Conservation (phyloP, 2,888 invertebrate genomes). For the Drosophila incognita region DNA sequence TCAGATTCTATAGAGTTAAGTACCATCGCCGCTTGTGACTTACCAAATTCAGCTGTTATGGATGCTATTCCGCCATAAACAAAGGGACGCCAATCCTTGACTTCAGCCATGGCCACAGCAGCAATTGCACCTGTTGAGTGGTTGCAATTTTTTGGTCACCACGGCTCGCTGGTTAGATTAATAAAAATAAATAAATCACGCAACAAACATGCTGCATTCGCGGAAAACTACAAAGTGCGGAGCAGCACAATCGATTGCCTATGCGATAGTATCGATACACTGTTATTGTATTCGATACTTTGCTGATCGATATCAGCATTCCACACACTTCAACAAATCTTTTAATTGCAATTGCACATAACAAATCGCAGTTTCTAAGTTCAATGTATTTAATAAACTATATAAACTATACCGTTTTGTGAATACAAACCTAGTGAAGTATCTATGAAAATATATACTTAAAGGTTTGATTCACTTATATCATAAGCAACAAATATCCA, state of each 20-base stretch:
- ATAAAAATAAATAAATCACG: slow-evolving; percentile 45
- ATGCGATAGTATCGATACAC: slow-evolving; percentile 26
- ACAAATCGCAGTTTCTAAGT: not conserved
- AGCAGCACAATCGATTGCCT: slow-evolving; percentile 10
- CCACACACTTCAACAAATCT: slow-evolving; percentile 30
- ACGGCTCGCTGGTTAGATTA: slow-evolving; percentile 9
- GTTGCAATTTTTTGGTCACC: slow-evolving; percentile 18
- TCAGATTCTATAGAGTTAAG: slow-evolving; percentile 34
- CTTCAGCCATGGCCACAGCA: slow-evolving; percentile 53
- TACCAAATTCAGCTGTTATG: slow-evolving; percentile 96
- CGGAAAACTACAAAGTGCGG: slow-evolving; percentile 31
- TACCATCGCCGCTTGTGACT: slow-evolving; percentile 27
- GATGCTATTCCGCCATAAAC: slow-evolving; percentile 97
- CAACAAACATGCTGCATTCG: slow-evolving; percentile 57
- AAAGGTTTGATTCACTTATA: not conserved
- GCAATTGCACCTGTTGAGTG: slow-evolving; percentile 53
- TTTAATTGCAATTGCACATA: not conserved
- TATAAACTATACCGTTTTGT: not conserved
- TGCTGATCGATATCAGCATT: slow-evolving; percentile 23
- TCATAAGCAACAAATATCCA: not conserved
- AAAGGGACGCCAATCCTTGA: slow-evolving; percentile 94
- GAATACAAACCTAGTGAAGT: too few species aligned
- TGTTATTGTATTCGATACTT: not conserved
- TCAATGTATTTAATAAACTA: not conserved
- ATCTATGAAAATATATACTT: not conserved